Conservation (phyloP, 2,888 invertebrate genomes). For the Cosmorhoe ocellata region DNA sequence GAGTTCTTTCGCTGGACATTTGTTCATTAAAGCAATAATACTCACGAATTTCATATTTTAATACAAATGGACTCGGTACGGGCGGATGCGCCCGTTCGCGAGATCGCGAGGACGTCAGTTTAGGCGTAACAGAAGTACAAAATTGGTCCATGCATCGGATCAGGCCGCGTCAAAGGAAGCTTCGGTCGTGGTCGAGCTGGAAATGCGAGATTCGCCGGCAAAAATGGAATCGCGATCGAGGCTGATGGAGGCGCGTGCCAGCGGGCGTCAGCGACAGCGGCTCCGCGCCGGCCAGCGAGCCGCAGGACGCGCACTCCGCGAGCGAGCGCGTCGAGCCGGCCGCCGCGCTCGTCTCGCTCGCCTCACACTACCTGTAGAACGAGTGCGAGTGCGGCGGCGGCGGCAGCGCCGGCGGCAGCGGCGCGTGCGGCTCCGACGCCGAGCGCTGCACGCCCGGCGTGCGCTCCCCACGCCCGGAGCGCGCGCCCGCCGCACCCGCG, state of each 20-base stretch:
- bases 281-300: conserved; percentile 59
- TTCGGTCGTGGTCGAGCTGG: conserved; percentile 65
- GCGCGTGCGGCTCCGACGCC: conserved; percentile 84
- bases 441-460: conserved; percentile 83
- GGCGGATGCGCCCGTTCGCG: conserved; percentile 54
- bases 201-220: conserved; percentile 67
- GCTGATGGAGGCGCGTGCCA: conserved; percentile 47
- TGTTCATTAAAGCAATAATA: conserved; percentile 54
- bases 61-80: conserved; percentile 67
- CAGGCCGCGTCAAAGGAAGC: conserved; percentile 67
- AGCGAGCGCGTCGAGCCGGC: conserved; percentile 76
- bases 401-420: conserved; percentile 73
- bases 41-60: conserved; percentile 53
- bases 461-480: conserved; percentile 56
- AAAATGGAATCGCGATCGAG: conserved; percentile 70
- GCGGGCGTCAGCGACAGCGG: conserved; percentile 37
- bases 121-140: conserved; percentile 72
- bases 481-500: conserved; percentile 32
- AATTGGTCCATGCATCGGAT: conserved; percentile 73
- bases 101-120: conserved; percentile 67
- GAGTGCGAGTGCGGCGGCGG: conserved; percentile 81
- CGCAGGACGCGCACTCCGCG: conserved; percentile 76
- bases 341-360: conserved; percentile 76
- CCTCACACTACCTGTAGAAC: conserved; percentile 81
- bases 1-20: conserved; percentile 50